Evolutionary conservation across 2,113 vertebrate species (phyloP).

Genomic region (Pimephales promelas): DNA sequence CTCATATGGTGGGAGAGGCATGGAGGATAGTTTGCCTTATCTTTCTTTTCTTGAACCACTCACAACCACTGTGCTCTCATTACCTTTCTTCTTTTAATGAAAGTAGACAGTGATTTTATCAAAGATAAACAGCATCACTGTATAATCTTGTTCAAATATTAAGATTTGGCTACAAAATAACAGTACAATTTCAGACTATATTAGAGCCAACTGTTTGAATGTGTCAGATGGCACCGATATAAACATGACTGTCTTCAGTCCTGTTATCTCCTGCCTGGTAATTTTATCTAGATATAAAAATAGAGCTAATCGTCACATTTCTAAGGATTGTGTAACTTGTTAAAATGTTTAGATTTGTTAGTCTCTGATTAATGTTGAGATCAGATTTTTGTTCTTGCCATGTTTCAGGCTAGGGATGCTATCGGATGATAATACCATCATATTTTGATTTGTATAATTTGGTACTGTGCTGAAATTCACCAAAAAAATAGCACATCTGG

Average conservation of each 20-base stretch:
- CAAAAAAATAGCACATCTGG: background rate
- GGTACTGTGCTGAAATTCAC: too few relatives aligned
- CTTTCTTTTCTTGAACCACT: background rate
- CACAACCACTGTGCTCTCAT: background rate
- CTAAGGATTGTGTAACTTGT: too few relatives aligned
- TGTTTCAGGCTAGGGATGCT: background rate
- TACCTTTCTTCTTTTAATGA: background rate
- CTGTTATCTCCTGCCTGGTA: background rate
- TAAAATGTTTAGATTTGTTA: too few relatives aligned
- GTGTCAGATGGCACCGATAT: background rate
- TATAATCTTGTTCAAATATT: too few relatives aligned
- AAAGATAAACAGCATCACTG: background rate
- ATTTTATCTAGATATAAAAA: background rate
- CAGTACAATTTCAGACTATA: background rate
- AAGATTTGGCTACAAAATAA: background rate
- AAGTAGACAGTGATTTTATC: background rate
- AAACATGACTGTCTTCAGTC: background rate
- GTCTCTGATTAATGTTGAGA: background rate
- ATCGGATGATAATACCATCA: background rate
- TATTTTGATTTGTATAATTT: background rate
- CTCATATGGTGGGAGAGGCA: conserved; percentile 7
- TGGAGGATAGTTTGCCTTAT: background rate
- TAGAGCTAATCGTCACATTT: background rate
- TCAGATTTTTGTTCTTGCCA: too few relatives aligned
- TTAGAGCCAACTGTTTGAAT: background rate